A percentile compares a stretch with the other conserved stretches of the same genome.
phyloP scores from a whole-genome alignment of 2,888 invertebrate species.

The Diabrotica balteata region DNA sequence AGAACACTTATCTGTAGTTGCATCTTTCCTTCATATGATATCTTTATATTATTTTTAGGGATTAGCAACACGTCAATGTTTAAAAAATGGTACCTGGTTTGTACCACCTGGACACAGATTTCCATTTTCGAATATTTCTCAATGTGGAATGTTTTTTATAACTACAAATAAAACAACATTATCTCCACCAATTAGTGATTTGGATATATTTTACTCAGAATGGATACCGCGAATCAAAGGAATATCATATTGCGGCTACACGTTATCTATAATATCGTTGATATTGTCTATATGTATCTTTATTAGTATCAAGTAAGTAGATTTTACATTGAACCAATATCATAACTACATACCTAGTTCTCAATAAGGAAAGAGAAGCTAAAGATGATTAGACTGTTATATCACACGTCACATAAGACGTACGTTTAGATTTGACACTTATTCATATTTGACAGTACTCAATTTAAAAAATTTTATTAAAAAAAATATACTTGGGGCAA shows the following conservation, averaged over 20 bases:
- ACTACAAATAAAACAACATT: neutral
- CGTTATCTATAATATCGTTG: constrained; percentile 63
- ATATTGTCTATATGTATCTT: constrained; percentile 64
- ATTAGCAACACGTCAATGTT: constrained; percentile 61
- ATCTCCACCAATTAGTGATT: neutral
- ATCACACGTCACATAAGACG: no score
- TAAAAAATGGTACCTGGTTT: constrained; percentile 62
- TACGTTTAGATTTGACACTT: no score
- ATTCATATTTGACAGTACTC: no score
- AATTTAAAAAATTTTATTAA: no score
- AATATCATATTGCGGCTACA: constrained; percentile 65
- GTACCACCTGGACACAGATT: constrained; percentile 49
- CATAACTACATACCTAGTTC: no score
- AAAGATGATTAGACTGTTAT: no score
- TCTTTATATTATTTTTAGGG: constrained; percentile 51
- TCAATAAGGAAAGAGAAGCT: no score
- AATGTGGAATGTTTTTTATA: constrained; percentile 53
- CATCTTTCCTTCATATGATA: no score
- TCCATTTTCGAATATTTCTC: constrained; percentile 63
- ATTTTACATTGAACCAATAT: no score
- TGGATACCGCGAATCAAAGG: constrained; percentile 64
- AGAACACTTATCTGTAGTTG: no score
- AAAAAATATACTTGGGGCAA: no score
- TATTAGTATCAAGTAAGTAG: constrained; percentile 62
- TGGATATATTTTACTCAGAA: neutral